Evolutionary conservation across 2,797 vertebrate species (phyloP).

Genomic region (Bradypus variegatus): DNA sequence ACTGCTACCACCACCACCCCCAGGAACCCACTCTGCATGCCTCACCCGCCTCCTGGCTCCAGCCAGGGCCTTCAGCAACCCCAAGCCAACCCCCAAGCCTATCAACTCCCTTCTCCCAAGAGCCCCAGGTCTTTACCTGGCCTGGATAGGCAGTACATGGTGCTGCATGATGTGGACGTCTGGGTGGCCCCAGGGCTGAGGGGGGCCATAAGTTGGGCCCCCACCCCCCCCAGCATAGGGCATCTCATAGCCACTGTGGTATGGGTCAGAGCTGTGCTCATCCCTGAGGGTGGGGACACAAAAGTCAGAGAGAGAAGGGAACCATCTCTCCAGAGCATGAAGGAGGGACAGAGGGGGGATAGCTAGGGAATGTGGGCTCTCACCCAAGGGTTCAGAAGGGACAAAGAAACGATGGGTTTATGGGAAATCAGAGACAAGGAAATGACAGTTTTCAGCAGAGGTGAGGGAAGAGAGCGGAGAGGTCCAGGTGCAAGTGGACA

Average conservation of each 20-base stretch:
- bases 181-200: slow-evolving; percentile 91
- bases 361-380: background rate
- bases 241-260: slow-evolving; percentile 89
- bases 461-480: background rate
- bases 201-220: slow-evolving; percentile 89
- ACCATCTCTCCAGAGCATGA: slow-evolving; percentile 17
- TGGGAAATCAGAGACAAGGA: background rate
- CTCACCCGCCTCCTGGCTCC: background rate
- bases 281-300: slow-evolving; percentile 78
- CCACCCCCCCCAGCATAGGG: slow-evolving; percentile 84
- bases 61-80: background rate
- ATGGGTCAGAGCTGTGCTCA: slow-evolving; percentile 89
- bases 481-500: background rate
- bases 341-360: background rate
- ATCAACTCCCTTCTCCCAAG: background rate
- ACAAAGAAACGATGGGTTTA: background rate
- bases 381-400: background rate
- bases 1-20: background rate
- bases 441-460: background rate
- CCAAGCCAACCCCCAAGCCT: background rate
- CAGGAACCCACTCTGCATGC: background rate
- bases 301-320: slow-evolving; percentile 39
- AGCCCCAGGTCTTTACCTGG: slow-evolving; percentile 78
- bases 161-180: slow-evolving; percentile 92
- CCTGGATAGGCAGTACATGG: slow-evolving; percentile 91